A percentile compares a stretch with the other conserved stretches of the same genome.
phyloP scores from a whole-genome alignment of 1,140 invertebrate genomes.

The Papilio glaucus region DNA sequence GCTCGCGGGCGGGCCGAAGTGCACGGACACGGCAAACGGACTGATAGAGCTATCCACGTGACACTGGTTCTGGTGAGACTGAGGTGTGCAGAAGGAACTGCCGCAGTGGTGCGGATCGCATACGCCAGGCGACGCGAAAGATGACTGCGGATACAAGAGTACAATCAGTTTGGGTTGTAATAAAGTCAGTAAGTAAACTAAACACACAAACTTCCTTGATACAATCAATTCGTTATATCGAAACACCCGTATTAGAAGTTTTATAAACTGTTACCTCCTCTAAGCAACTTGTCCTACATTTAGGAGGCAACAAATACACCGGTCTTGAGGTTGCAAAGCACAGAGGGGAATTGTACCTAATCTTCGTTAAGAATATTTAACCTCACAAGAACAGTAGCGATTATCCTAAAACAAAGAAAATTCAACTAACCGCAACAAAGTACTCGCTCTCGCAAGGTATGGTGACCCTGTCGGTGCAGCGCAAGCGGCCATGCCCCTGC shows the following conservation, averaged over 20 bases:
- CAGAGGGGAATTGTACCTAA: too few species aligned
- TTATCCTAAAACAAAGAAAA: conserved; percentile 2
- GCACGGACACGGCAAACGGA: conserved; percentile 90
- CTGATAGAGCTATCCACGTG: conserved; percentile 89
- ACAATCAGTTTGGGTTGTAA: too few species aligned
- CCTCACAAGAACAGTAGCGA: too few species aligned
- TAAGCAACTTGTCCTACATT: too few species aligned
- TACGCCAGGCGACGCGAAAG: conserved; percentile 78
- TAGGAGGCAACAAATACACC: too few species aligned
- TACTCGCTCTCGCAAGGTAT: conserved; percentile 93
- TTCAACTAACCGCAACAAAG: conserved; percentile 87
- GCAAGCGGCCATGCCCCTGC: conserved; percentile 68
- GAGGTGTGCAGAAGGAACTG: conserved; percentile 85
- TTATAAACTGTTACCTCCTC: too few species aligned
- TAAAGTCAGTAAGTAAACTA: too few species aligned
- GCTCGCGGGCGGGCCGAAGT: conserved; percentile 87
- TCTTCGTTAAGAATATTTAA: too few species aligned
- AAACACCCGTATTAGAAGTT: too few species aligned
- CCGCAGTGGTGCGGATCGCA: conserved; percentile 91
- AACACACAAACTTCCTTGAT: too few species aligned
- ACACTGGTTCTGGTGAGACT: conserved; percentile 73
- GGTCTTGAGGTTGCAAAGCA: too few species aligned
- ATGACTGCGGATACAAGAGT: conserved; percentile 42
- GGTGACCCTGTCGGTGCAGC: conserved; percentile 89
- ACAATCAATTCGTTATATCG: too few species aligned